These are phyloP conservation scores for Papilio aristodemus DNA, from an alignment of 1,140 invertebrate genomes.

Conservation along the genomic window DNA sequence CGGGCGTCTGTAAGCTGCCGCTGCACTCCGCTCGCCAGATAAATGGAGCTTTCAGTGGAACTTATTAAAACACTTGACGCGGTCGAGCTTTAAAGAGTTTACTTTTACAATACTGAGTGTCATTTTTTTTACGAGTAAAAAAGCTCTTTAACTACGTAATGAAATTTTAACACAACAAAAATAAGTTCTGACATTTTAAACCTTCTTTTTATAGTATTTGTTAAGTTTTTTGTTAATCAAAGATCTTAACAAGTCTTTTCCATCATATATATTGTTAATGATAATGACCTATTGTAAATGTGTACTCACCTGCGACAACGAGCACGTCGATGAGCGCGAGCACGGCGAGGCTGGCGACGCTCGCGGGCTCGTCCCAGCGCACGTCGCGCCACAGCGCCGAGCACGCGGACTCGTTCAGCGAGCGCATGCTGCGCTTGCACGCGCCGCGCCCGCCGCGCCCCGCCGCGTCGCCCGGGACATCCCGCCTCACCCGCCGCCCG, in stretches of 20 bases:
- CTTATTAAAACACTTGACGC: slow-evolving; percentile 35
- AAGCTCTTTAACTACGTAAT: no score
- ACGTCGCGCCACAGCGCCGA: slow-evolving; percentile 87
- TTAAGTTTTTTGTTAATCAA: no score
- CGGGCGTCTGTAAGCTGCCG: background rate
- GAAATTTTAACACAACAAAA: no score
- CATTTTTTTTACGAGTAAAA: no score
- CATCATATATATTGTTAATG: no score
- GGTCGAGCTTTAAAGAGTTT: slow-evolving; percentile 25
- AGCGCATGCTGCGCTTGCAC: slow-evolving; percentile 69
- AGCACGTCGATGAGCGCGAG: slow-evolving; percentile 91
- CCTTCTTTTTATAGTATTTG: no score
- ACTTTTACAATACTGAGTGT: slow-evolving; percentile 14
- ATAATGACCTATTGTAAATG: slow-evolving; percentile 24
- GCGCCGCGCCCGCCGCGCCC: slow-evolving; percentile 47
- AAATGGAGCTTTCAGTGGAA: slow-evolving; percentile 16
- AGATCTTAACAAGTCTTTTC: no score
- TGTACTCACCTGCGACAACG: slow-evolving; percentile 83
- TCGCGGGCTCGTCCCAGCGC: slow-evolving; percentile 87
- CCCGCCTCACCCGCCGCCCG: slow-evolving; percentile 49
- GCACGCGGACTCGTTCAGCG: slow-evolving; percentile 88
- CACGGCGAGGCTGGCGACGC: slow-evolving; percentile 87
- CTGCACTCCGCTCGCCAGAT: background rate
- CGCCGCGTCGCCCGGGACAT: slow-evolving; percentile 46
- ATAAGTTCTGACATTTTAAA: no score